These are phyloP conservation scores for Lobophora halterata DNA, from an alignment of 2,888 invertebrate genomes.

Conservation along the genomic window DNA sequence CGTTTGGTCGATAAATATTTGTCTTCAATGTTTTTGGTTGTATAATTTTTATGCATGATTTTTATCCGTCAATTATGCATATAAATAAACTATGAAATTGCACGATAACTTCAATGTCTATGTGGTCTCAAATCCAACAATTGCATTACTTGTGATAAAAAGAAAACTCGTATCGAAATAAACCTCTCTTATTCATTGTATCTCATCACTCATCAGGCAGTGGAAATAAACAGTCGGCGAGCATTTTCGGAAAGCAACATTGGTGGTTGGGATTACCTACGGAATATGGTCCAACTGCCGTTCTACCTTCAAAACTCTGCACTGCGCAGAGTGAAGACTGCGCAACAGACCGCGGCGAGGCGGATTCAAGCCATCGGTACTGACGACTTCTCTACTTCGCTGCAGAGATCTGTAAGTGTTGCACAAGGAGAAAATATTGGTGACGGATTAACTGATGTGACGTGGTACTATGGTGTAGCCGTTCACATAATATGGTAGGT, in stretches of 20 bases:
- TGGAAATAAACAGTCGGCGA: conserved; percentile 92
- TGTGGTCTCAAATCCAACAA: too few species aligned
- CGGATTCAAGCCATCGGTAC: conserved; percentile 71
- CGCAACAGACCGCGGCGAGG: conserved; percentile 87
- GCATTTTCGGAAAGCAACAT: conserved; percentile 95
- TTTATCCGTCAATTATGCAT: background rate
- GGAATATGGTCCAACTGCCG: conserved; percentile 98
- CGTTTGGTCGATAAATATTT: background rate
- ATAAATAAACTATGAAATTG: too few species aligned
- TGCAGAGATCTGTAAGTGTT: conserved; percentile 72
- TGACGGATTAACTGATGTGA: too few species aligned
- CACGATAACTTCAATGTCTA: too few species aligned
- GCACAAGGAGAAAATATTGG: too few species aligned
- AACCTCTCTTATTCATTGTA: background rate
- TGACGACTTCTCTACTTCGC: conserved; percentile 78
- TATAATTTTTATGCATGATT: conserved; percentile 15
- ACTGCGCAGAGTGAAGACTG: conserved; percentile 91
- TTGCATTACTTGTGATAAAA: too few species aligned
- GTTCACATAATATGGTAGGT: too few species aligned
- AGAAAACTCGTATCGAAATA: too few species aligned
- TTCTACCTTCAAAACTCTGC: conserved; percentile 99
- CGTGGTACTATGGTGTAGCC: too few species aligned
- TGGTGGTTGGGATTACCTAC: conserved; percentile 95
- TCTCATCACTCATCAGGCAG: conserved; percentile 80
- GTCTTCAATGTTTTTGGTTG: conserved; percentile 1